These are phyloP conservation scores for Monochamus alternatus DNA, from an alignment of 2,888 invertebrate genomes.

Conservation along the genomic window DNA sequence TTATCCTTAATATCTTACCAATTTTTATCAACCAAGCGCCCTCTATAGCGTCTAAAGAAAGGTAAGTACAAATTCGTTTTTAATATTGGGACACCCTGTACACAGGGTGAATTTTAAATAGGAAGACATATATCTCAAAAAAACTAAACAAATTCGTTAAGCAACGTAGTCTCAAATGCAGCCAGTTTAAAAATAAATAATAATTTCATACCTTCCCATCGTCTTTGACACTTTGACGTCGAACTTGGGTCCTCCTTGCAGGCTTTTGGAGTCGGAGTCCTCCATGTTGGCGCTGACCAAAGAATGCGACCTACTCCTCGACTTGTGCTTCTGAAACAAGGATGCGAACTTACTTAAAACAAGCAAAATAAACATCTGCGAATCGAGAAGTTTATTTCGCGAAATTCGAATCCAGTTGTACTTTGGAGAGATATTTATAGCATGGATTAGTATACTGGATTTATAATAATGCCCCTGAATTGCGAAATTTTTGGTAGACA, in stretches of 20 bases:
- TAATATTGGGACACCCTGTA: too few species aligned
- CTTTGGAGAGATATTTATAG: conserved; percentile 17
- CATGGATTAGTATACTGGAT: too few species aligned
- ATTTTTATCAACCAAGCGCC: too few species aligned
- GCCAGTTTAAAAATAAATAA: neutral
- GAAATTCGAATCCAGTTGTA: conserved; percentile 2
- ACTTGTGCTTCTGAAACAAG: conserved; percentile 52
- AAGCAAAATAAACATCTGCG: conserved; percentile 23
- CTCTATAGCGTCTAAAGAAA: too few species aligned
- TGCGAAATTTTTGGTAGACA: neutral
- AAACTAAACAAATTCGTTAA: too few species aligned
- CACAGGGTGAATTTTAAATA: too few species aligned
- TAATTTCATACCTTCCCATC: conserved; percentile 74
- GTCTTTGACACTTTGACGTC: conserved; percentile 75
- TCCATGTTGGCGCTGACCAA: conserved; percentile 49
- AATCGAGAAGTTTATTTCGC: conserved; percentile 16
- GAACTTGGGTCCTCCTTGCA: conserved; percentile 69
- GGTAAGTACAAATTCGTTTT: too few species aligned
- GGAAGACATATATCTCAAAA: too few species aligned
- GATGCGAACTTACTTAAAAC: conserved; percentile 10
- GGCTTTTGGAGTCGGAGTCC: conserved; percentile 44
- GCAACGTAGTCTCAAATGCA: too few species aligned
- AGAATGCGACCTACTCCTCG: conserved; percentile 62
- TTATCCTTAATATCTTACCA: too few species aligned
- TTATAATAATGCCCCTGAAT: too few species aligned